Base-by-base conservation (phyloP, 2,888 invertebrate genomes). In the Dasypolia templi region DNA sequence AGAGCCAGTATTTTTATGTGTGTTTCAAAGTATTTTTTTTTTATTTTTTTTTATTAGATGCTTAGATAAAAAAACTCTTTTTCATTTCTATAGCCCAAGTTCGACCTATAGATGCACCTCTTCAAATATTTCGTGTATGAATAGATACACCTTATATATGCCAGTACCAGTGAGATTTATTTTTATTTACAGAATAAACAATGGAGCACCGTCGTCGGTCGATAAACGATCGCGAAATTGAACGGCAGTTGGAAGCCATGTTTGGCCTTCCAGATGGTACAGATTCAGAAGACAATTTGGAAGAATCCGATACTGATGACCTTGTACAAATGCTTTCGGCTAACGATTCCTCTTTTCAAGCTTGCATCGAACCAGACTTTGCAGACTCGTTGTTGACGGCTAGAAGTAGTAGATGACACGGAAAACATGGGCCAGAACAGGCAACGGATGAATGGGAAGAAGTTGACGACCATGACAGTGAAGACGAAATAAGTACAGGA, bases 301-400 rank as follows among this genome's bases (percentile, higher is more conserved):
- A 79, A 64, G 72, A 63, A 58, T 75, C 75, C 63, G 79, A 75
- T 66, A 62, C 56, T 61, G 77, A 66, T 55, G 77, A 66, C 39
- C 32, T 65, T 65, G 32, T 55, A 55, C 65, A 39, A 42, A 55
- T 53, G 53, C 42, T 55, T 53, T 55, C 55, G 65, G 53, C 65
- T 42, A 66, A 64, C 51, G 51, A 65, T 51, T 65, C 49, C 51
- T 51, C 53, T 39, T 51, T 51, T 65, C 65, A 65, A 65, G 53
- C 65, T 65, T 51, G 51, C 35, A 35, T 65, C 65, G 32, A 51
- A 49, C 35, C 65, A 65, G 53, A 65, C n/a, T 51, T 65, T 35
- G 53, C 65, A 65, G 65, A 32, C 65, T 51, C 53, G 59, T 61
- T 61, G 42, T 42, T 61, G 59, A 39, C 59, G 42, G 59, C 58